These are phyloP conservation scores for Leptinotarsa tumamoca DNA, from an alignment of 2,888 invertebrate species.

Conservation along the genomic window DNA sequence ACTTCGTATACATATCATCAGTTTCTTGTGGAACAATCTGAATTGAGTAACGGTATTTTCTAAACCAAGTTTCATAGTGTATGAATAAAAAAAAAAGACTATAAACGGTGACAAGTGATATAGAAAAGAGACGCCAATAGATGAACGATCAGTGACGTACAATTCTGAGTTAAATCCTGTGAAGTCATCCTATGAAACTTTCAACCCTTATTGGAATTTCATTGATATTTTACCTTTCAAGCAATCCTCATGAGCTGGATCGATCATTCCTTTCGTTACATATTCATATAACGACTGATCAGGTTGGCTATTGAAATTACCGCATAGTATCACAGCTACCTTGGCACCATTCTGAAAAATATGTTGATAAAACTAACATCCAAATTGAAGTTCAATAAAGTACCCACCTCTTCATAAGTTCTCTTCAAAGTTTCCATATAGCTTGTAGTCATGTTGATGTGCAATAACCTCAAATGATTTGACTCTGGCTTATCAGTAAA, in stretches of 20 bases:
- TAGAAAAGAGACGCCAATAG: too few species aligned
- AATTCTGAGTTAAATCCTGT: too few species aligned
- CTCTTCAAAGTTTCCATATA: conserved; percentile 38
- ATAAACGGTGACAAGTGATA: too few species aligned
- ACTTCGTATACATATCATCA: too few species aligned
- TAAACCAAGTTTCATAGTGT: too few species aligned
- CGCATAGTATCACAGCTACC: conserved; percentile 83
- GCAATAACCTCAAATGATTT: conserved; percentile 85
- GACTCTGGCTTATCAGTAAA: conserved; percentile 93
- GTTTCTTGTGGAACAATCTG: too few species aligned
- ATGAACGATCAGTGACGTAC: too few species aligned
- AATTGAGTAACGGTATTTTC: too few species aligned
- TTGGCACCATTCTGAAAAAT: conserved; percentile 49
- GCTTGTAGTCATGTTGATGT: conserved; percentile 54
- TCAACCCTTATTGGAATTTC: neutral
- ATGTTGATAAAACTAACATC: too few species aligned
- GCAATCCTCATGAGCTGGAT: conserved; percentile 79
- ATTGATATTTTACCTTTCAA: conserved; percentile 74
- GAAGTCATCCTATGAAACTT: too few species aligned
- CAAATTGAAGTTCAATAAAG: too few species aligned
- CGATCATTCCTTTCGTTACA: conserved; percentile 77
- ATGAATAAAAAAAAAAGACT: too few species aligned
- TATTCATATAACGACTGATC: conserved; percentile 84
- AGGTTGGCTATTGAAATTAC: conserved; percentile 93
- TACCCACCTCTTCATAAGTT: conserved; percentile 33